Evolutionary conservation across 2,797 vertebrate genomes (phyloP).

Genomic region (Cuniculus paca): DNA sequence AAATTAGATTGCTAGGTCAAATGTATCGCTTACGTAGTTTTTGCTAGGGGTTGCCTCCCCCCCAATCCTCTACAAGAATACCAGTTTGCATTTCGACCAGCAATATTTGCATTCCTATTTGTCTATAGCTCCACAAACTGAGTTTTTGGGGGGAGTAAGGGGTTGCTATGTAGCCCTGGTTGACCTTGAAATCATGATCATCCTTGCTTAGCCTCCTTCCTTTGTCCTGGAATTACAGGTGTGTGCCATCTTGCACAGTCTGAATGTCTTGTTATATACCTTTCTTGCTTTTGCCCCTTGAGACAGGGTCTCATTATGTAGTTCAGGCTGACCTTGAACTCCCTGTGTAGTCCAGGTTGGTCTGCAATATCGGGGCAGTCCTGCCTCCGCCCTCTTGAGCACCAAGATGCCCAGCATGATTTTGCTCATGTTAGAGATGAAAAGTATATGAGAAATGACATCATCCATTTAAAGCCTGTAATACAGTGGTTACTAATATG

Average conservation of each 20-base stretch:
- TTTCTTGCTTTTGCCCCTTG: background rate
- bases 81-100: background rate
- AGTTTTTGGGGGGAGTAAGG: background rate
- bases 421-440: background rate
- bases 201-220: background rate
- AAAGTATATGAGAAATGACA: background rate
- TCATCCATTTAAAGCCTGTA: background rate
- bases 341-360: too few species aligned
- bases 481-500: background rate
- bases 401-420: too few species aligned
- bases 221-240: background rate
- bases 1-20: background rate
- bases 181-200: background rate
- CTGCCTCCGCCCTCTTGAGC: too few species aligned
- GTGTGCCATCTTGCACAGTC: background rate
- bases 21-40: background rate
- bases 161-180: background rate
- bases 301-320: too few species aligned
- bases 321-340: too few species aligned
- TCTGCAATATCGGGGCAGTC: too few species aligned
- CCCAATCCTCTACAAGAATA: background rate
- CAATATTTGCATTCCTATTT: background rate
- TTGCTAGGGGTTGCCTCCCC: background rate
- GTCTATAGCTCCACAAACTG: background rate
- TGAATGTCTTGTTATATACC: background rate